A percentile compares a stretch with the other conserved stretches of the same genome.
phyloP scores from a whole-genome alignment of 2,113 vertebrate genomes.

The Vidua chalybeata region DNA sequence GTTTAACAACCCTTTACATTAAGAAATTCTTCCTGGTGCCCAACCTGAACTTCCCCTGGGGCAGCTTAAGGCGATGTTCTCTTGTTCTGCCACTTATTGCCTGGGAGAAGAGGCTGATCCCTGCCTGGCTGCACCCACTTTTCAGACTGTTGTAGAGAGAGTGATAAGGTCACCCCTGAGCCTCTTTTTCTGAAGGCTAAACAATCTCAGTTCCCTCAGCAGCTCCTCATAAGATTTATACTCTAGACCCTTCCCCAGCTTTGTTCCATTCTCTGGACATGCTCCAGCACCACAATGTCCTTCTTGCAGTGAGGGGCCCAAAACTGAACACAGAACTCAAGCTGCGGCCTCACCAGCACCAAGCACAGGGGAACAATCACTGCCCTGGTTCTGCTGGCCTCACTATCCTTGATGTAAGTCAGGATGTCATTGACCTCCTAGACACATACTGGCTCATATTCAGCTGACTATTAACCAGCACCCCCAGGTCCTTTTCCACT shows the following conservation, averaged over 20 bases:
- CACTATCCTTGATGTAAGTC: neutral
- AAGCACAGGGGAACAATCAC: neutral
- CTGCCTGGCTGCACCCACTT: neutral
- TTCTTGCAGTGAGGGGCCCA: neutral
- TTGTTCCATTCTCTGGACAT: neutral
- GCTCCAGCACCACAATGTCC: neutral
- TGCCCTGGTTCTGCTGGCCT: neutral
- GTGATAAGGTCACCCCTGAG: neutral
- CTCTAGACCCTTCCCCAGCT: neutral
- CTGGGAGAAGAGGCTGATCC: rapidly evolving
- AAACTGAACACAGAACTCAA: neutral
- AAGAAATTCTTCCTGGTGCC: neutral
- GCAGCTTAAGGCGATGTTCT: neutral
- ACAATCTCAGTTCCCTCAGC: neutral
- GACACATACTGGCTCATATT: neutral
- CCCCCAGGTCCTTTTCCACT: neutral
- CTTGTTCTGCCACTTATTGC: neutral
- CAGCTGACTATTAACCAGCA: neutral
- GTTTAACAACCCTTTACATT: neutral
- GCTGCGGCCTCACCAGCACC: neutral
- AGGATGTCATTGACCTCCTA: neutral
- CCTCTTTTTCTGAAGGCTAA: neutral
- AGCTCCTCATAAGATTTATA: neutral
- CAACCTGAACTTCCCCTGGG: neutral
- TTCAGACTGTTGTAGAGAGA: neutral